Conservation (phyloP, 2,113 vertebrate species). For the Ellobius talpinus region DNA sequence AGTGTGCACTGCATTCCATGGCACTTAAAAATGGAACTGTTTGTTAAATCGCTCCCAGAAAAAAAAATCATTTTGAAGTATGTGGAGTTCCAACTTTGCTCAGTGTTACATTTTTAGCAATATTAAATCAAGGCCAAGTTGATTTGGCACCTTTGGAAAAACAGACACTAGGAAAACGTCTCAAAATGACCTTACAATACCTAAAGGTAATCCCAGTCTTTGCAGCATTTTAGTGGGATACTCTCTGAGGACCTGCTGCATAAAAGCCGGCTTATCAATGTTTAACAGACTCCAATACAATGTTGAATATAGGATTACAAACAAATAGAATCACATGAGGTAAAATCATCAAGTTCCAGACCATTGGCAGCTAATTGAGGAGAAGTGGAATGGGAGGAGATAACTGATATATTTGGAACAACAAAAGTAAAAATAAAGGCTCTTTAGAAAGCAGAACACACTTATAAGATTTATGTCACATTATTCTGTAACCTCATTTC, state of each 20-base stretch:
- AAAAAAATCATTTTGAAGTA: conserved; percentile 45
- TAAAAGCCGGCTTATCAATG: conserved; percentile 86
- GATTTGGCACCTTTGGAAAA: conserved; percentile 79
- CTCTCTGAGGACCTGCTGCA: conserved; percentile 78
- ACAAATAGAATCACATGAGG: conserved; percentile 81
- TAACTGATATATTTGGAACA: conserved; percentile 74
- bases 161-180: conserved; percentile 75
- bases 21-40: conserved; percentile 55
- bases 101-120: conserved; percentile 72
- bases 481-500: conserved; percentile 64
- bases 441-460: conserved; percentile 49
- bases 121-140: conserved; percentile 81
- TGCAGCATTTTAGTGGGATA: conserved; percentile 79
- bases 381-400: conserved; percentile 53
- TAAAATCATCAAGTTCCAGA: conserved; percentile 80
- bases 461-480: conserved; percentile 62
- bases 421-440: conserved; percentile 65
- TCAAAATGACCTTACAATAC: conserved; percentile 82
- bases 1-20: neutral
- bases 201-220: conserved; percentile 84
- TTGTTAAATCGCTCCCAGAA: conserved; percentile 38
- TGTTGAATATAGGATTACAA: conserved; percentile 87
- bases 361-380: conserved; percentile 82
- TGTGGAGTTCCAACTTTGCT: conserved; percentile 52
- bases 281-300: conserved; percentile 87